These are phyloP conservation scores for Laticauda laticaudata DNA, from an alignment of 2,113 vertebrate genomes.

Conservation along the genomic window DNA sequence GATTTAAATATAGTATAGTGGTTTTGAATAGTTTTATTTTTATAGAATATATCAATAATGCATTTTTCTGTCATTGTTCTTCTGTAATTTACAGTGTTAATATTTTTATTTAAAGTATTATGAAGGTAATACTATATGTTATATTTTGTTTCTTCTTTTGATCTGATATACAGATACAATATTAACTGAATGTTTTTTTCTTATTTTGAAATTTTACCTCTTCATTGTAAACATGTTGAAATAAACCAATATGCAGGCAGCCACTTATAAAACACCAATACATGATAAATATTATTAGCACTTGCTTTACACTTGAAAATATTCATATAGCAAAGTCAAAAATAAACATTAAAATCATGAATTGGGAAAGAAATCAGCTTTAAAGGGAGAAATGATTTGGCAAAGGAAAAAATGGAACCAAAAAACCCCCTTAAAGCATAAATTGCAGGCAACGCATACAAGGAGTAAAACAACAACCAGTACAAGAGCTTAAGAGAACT, in stretches of 20 bases:
- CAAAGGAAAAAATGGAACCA: background rate
- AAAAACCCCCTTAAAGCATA: background rate
- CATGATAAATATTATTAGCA: background rate
- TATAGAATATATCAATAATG: background rate
- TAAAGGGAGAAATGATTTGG: background rate
- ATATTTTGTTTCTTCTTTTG: background rate
- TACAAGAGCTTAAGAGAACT: background rate
- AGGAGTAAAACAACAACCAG: background rate
- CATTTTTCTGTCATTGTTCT: background rate
- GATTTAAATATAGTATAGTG: background rate
- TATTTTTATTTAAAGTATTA: conserved; percentile 3
- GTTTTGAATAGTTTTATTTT: background rate
- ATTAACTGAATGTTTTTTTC: background rate
- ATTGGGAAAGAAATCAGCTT: background rate
- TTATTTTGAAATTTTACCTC: background rate
- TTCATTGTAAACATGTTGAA: background rate
- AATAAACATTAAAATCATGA: background rate
- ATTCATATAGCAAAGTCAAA: background rate
- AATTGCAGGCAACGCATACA: background rate
- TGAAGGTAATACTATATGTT: background rate
- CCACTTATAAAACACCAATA: background rate
- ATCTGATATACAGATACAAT: background rate
- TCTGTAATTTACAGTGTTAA: background rate
- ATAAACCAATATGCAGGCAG: background rate
- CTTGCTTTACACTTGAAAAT: background rate